A percentile compares a stretch with the other conserved stretches of the same genome.
phyloP scores from a whole-genome alignment of 1,140 invertebrate genomes.

The Meloidogyne hapla region DNA sequence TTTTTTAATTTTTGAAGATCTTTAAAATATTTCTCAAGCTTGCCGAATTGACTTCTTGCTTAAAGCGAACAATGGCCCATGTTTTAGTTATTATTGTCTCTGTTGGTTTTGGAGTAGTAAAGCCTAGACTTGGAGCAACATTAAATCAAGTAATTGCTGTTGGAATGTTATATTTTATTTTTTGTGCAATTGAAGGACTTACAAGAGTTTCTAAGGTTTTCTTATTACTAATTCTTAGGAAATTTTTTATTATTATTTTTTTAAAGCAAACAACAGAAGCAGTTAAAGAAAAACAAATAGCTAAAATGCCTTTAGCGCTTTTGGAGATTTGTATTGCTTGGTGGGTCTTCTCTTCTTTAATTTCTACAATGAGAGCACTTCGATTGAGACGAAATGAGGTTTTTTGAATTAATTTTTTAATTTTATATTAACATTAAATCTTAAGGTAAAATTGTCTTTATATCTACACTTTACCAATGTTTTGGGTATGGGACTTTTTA shows the following conservation, averaged over 20 bases:
- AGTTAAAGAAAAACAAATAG: slow-evolving; percentile 63
- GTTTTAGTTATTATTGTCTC: slow-evolving; percentile 91
- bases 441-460: slow-evolving; percentile 82
- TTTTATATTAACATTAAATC: slow-evolving; percentile 66
- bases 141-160: slow-evolving; percentile 81
- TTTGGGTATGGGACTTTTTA: slow-evolving; percentile 80
- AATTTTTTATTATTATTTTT: too few relatives aligned
- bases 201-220: slow-evolving; percentile 72
- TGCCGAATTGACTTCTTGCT: slow-evolving; percentile 83
- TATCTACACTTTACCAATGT: slow-evolving; percentile 91
- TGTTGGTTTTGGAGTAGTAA: slow-evolving; percentile 89
- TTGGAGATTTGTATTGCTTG: slow-evolving; percentile 61
- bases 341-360: slow-evolving; percentile 73
- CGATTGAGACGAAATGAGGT: slow-evolving; percentile 72
- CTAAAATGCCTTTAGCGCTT: slow-evolving; percentile 59
- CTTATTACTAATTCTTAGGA: slow-evolving; percentile 8
- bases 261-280: slow-evolving; percentile 59
- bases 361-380: slow-evolving; percentile 82
- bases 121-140: slow-evolving; percentile 82
- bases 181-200: slow-evolving; percentile 80
- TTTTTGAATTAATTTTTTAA: background rate
- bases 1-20: background rate
- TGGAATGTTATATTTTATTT: slow-evolving; percentile 76
- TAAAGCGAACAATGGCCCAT: slow-evolving; percentile 82
- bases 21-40: slow-evolving; percentile 69